Conservation (phyloP, 2,888 invertebrate genomes). For the Parnassius smintheus region DNA sequence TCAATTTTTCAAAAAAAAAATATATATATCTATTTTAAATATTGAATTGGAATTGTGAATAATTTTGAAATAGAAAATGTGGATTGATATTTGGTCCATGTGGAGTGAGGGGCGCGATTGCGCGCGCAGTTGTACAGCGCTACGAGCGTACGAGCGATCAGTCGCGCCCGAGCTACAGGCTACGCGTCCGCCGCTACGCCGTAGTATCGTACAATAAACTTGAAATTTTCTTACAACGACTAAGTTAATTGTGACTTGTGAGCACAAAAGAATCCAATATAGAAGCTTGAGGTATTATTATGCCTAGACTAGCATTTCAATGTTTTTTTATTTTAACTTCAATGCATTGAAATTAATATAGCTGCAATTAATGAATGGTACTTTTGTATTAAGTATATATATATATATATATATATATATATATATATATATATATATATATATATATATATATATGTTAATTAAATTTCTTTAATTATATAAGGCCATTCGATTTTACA, state of each 20-base stretch:
- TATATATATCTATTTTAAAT: slow-evolving; percentile 6
- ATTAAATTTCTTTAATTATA: too few species aligned
- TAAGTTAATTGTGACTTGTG: slow-evolving; percentile 35
- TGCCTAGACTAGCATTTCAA: background rate
- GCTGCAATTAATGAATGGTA: background rate
- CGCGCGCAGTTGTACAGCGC: slow-evolving; percentile 68
- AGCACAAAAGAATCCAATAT: slow-evolving; percentile 28
- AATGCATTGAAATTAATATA: background rate
- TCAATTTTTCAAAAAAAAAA: too few species aligned
- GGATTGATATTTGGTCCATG: slow-evolving; percentile 75
- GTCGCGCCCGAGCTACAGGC: slow-evolving; percentile 66
- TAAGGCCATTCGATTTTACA: too few species aligned
- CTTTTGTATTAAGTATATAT: background rate
- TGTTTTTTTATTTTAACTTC: background rate
- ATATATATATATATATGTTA: too few species aligned
- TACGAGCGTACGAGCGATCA: slow-evolving; percentile 66
- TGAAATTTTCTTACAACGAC: slow-evolving; percentile 29
- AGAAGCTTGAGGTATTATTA: slow-evolving; percentile 19
- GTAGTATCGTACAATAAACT: slow-evolving; percentile 47
- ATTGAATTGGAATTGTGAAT: slow-evolving; percentile 57
- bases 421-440: too few species aligned
- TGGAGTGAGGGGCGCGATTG: slow-evolving; percentile 72
- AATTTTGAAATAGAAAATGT: slow-evolving; percentile 59
- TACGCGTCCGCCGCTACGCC: slow-evolving; percentile 62
- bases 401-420: too few species aligned